Base-by-base conservation (phyloP, 2,113 vertebrate genomes). In the Phalacrocorax brasilianus region DNA sequence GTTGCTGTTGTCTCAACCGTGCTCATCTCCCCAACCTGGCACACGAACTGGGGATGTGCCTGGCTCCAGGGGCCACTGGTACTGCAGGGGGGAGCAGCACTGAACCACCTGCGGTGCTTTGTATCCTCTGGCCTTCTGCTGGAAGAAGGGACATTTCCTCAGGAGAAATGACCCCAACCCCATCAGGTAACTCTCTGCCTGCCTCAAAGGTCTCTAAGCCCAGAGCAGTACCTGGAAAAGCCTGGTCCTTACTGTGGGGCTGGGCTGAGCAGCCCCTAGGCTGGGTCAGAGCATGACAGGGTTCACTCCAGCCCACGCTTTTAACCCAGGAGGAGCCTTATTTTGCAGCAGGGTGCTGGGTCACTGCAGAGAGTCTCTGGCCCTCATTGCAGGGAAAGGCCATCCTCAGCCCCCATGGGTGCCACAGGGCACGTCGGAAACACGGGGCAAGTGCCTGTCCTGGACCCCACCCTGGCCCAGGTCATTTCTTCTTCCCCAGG, bases 171-270 rank as follows among this genome's bases (percentile, higher is more conserved):
- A 40, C 45, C 28, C 14, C 8, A 1, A 40, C 19, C 8, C 33
- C 12, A 3, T 0, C 3, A 1, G 3, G 5, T 7, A 40, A 20
- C 50, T 33, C n/a, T 17, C 27, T 22, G 56, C 74, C 19, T 33
- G 18, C 12, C 52, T 73, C 2, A 1, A 18, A 40, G 55, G 17
- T 55, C 55, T 27, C 3, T 21, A 32, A 84, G 9, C 42, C 53
- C 35, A 18, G 11, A 38, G 4, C 0, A 2, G 18, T 7, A 35
- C 49, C 75, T n/a, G 66, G 63, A 20, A 40, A 30, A 81, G 10
- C 50, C 28, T 0, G 0, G 7, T 73, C 40, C 27, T 66, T 0
- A 0, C 35, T 55, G 81, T 8, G 8, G 76, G 40, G 26, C 12
- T 33, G 85, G 50, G 35, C 42, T n/a, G 58, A 38, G 67, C 40